Base-by-base conservation (phyloP, 2,888 invertebrate species). In the Sceliomorpha sp. region DNA sequence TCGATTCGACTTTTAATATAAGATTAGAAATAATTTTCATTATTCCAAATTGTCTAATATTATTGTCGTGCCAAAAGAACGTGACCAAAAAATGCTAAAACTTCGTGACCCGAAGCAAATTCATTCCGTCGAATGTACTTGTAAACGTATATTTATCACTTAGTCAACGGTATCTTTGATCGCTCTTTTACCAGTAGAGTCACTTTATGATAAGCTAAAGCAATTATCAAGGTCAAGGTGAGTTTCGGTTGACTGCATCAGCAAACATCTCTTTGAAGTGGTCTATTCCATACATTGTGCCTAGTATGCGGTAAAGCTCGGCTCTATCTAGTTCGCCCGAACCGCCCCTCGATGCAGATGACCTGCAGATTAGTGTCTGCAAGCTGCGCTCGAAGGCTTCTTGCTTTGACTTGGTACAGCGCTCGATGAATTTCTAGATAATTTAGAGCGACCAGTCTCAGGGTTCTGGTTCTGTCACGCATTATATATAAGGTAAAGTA, bases 281-380 rank as follows among this genome's bases (percentile, higher is more conserved):
- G 62, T 39, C 44, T 55, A 50, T 62, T 60, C 17, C 56, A 15
- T 40, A 58, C 58, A 62, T 69, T 69, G 62, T 51, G 62, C 40
- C 32, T 45, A 45, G 62, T 62, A 45, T 58, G 53, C 39, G 56
- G 44, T 42, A 45, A 42, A 42, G 42, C 31, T 32, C 9, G 27
- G 31, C 20, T 29, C 68, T 45, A 68, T 56, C 45, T 56, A 62
- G 50, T 31, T 55, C 47, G 47, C 56, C 47, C 56, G 72, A 64
- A 51, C 53, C 50, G 68, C 70, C 72, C 73, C 76, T 74, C 70
- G 74, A 78, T 73, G 80, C 69, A 74, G 71, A 78, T 76, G 80
- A 78, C 80, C 76, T 72, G 74, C 70, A 75, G 78, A 80, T 80
- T 80, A 78, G 76, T 74, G 75, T 68, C 60, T 63, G 50, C 48